phyloP scores from a whole-genome alignment of 2,797 vertebrate genomes.

The Phrynocephalus vlangalii region DNA sequence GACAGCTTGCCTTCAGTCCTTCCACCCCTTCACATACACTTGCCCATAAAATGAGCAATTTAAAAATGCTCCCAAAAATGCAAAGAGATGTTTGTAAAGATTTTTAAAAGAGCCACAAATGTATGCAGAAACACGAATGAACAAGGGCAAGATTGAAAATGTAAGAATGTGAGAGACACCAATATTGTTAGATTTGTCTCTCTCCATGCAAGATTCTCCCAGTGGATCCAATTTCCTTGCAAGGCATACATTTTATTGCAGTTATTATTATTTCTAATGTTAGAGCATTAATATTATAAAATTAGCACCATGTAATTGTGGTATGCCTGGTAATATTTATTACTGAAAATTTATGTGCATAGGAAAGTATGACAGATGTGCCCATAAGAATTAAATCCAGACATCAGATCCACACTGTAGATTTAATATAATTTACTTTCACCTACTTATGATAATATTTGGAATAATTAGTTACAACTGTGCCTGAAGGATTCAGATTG shows the following conservation, averaged over 20 bases:
- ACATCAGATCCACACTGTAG: conserved; percentile 41
- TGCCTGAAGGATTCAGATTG: conserved; percentile 59
- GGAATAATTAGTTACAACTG: conserved; percentile 59
- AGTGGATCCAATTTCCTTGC: background rate
- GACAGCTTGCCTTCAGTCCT: too few relatives aligned
- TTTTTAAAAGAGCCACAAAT: background rate
- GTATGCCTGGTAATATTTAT: conserved; percentile 22
- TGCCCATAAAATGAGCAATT: too few relatives aligned
- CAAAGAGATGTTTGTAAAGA: background rate
- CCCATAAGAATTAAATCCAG: conserved; percentile 31
- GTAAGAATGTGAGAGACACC: background rate
- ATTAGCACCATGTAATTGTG: conserved; percentile 42
- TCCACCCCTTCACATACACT: too few relatives aligned
- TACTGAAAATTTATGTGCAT: conserved; percentile 11
- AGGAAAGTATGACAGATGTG: conserved; percentile 33
- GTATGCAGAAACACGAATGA: background rate
- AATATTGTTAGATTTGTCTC: background rate
- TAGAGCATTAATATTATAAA: conserved; percentile 27
- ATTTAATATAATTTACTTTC: conserved; percentile 50
- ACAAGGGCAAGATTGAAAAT: background rate
- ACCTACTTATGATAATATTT: conserved; percentile 59
- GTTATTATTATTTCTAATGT: conserved; percentile 23
- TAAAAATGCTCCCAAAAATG: too few relatives aligned
- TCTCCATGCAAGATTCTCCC: background rate
- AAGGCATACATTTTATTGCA: conserved; percentile 18